These are phyloP conservation scores for Solenodon paradoxus DNA, from an alignment of 2,113 vertebrate genomes.

Conservation along the genomic window DNA sequence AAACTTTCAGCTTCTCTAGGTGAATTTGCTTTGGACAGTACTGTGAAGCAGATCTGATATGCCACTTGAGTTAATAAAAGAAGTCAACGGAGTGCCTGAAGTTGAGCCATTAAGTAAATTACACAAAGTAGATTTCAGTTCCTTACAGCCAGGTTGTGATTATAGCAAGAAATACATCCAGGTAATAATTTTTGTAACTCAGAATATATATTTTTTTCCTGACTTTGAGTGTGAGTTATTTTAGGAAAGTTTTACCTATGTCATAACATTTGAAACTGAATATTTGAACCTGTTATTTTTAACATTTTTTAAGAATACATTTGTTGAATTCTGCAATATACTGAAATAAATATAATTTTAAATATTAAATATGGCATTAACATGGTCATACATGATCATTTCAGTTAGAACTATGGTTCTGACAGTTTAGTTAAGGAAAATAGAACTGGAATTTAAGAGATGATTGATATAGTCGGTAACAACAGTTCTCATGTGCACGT, in stretches of 20 bases:
- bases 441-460: background rate
- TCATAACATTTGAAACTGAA: background rate
- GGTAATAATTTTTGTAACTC: constrained; percentile 64
- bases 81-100: constrained; percentile 51
- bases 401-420: background rate
- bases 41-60: constrained; percentile 68
- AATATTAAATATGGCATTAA: background rate
- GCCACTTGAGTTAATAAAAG: constrained; percentile 78
- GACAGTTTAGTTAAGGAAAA: background rate
- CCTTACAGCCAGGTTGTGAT: constrained; percentile 69
- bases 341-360: background rate
- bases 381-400: background rate
- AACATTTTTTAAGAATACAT: background rate
- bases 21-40: constrained; percentile 28
- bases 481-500: background rate
- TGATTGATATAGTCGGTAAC: background rate
- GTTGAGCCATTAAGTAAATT: constrained; percentile 67
- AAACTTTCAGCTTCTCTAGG: background rate
- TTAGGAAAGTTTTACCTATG: background rate
- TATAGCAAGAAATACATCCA: constrained; percentile 76
- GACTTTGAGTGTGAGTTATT: too few relatives aligned
- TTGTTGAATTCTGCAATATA: background rate
- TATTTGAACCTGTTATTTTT: background rate
- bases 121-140: constrained; percentile 67
- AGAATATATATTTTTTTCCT: background rate